phyloP scores from a whole-genome alignment of 2,888 invertebrate species.

The Palloptera scutellata region DNA sequence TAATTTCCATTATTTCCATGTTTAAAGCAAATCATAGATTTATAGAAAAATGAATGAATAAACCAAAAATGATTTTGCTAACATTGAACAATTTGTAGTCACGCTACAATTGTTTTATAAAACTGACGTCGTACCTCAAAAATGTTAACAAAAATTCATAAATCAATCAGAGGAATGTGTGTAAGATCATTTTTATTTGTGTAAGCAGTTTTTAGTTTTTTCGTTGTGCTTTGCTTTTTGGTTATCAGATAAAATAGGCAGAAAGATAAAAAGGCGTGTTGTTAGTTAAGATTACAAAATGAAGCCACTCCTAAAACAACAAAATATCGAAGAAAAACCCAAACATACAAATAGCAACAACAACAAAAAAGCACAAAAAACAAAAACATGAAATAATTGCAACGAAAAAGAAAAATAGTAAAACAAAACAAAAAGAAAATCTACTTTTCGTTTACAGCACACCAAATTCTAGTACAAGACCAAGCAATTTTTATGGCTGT shows the following conservation, averaged over 20 bases:
- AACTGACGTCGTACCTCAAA: no score
- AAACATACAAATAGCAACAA: neutral
- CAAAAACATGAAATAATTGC: neutral
- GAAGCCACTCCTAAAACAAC: conserved; percentile 38
- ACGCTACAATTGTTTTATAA: no score
- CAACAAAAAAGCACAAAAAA: conserved; percentile 22
- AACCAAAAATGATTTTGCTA: no score
- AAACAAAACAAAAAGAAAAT: conserved; percentile 6
- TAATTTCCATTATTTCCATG: no score
- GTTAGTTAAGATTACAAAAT: conserved; percentile 33
- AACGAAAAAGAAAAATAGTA: conserved; percentile 13
- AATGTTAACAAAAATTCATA: no score
- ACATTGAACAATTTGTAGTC: no score
- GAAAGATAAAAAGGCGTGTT: conserved; percentile 35
- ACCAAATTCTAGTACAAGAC: conserved; percentile 2
- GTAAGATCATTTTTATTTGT: no score
- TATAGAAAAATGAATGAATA: no score
- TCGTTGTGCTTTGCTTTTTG: no score
- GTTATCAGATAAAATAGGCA: neutral
- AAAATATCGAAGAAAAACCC: neutral
- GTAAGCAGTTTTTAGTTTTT: no score
- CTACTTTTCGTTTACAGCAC: neutral
- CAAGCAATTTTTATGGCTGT: neutral
- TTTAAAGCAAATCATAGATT: no score
- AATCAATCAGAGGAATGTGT: no score